Percentiles rank a stretch among this genome's conserved stretches.
Conservation (phyloP, 2,797 vertebrate species). For the Myoxocephalus aenaeus region DNA sequence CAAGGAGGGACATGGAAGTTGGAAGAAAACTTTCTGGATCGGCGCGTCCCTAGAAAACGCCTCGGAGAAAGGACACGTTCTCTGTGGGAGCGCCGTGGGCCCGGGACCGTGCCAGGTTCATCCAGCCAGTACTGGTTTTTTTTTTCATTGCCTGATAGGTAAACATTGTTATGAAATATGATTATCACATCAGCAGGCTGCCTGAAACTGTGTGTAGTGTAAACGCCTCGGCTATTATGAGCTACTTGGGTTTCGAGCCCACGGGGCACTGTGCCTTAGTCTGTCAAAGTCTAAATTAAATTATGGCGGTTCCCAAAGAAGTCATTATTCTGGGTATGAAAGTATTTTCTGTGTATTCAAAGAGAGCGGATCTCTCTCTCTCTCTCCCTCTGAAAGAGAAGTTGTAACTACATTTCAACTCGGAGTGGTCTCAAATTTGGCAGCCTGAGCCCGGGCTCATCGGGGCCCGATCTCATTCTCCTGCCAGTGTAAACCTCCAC, state of each 20-base stretch:
- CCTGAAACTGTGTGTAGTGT: background rate
- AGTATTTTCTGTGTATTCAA: conserved; percentile 7
- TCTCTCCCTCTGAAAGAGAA: background rate
- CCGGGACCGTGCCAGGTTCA: background rate
- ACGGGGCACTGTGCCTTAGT: background rate
- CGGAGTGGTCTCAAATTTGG: conserved; percentile 9
- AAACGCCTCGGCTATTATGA: conserved; percentile 28
- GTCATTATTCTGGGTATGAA: conserved; percentile 19
- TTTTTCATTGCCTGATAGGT: background rate
- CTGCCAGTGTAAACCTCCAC: conserved; percentile 22
- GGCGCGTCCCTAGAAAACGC: background rate
- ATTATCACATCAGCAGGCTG: background rate
- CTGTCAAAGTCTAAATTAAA: conserved; percentile 21
- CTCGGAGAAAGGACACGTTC: background rate
- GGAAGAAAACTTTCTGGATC: conserved; percentile 21
- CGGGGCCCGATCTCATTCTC: conserved; percentile 17
- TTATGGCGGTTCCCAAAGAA: conserved; percentile 5
- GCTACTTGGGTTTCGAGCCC: conserved; percentile 17
- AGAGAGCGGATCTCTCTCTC: background rate
- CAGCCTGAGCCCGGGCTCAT: background rate
- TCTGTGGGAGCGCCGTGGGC: background rate
- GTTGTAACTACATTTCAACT: conserved; percentile 16
- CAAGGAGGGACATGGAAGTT: conserved; percentile 1
- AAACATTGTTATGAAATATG: background rate
- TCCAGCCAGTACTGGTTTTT: background rate